Evolutionary conservation across 2,797 vertebrate species (phyloP).

Genomic region (Carapus acus): DNA sequence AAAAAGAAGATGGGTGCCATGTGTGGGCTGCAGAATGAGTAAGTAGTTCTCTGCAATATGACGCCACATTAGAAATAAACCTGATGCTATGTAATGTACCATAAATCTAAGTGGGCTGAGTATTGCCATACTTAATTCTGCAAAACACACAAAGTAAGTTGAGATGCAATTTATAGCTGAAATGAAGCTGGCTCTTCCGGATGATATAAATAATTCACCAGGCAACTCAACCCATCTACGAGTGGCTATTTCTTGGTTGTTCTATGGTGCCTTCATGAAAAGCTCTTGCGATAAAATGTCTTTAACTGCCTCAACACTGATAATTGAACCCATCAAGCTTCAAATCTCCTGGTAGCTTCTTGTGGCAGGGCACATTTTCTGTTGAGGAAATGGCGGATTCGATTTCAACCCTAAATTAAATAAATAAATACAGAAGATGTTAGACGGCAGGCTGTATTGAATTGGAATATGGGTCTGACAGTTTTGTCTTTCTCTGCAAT

Average conservation of each 20-base stretch:
- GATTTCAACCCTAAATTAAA: constrained; percentile 28
- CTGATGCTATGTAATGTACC: neutral
- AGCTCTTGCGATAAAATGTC: constrained; percentile 47
- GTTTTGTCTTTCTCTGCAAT: neutral
- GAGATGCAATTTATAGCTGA: constrained; percentile 35
- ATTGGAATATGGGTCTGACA: constrained; percentile 5
- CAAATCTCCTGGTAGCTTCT: constrained; percentile 21
- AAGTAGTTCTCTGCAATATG: constrained; percentile 10
- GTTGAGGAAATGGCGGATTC: constrained; percentile 40
- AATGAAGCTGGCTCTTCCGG: constrained; percentile 35
- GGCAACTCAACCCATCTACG: constrained; percentile 37
- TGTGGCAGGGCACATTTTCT: constrained; percentile 34
- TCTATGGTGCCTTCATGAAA: constrained; percentile 48
- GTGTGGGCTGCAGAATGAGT: neutral
- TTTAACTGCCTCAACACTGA: constrained; percentile 42
- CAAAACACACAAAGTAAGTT: constrained; percentile 20
- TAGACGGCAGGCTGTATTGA: constrained; percentile 1
- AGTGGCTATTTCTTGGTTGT: constrained; percentile 34
- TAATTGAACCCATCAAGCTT: constrained; percentile 50
- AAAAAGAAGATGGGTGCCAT: too few relatives aligned
- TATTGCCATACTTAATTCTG: constrained; percentile 13
- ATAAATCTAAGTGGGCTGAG: neutral
- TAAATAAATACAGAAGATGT: too few relatives aligned
- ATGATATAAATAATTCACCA: constrained; percentile 59
- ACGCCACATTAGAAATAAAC: constrained; percentile 7